These are phyloP conservation scores for Erethizon dorsatum DNA, from an alignment of 2,797 vertebrate genomes.

Conservation along the genomic window DNA sequence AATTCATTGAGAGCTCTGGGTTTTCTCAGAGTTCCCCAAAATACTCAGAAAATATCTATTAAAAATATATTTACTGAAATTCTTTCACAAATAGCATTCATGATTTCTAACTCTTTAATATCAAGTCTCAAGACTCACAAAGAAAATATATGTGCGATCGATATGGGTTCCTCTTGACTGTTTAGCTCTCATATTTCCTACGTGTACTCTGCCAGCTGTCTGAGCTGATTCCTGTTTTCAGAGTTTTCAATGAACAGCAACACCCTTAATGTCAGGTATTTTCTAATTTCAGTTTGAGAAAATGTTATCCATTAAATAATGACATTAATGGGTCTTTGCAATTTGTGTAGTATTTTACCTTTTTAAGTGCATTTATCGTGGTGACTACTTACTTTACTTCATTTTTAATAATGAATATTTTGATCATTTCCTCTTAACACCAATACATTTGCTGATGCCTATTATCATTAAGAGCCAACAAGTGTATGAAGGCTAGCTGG, in stretches of 20 bases:
- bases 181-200: neutral
- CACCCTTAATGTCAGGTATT: neutral
- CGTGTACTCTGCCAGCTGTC: neutral
- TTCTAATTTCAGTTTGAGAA: conserved; percentile 61
- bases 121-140: conserved; percentile 44
- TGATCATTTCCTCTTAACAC: neutral
- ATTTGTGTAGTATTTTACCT: neutral
- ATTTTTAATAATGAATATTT: conserved; percentile 46
- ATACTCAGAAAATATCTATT: conserved; percentile 13
- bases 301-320: conserved; percentile 30
- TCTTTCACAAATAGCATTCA: conserved; percentile 24
- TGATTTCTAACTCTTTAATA: conserved; percentile 16
- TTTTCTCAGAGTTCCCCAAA: neutral
- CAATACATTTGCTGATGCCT: neutral
- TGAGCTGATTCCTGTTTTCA: neutral
- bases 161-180: neutral
- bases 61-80: conserved; percentile 3
- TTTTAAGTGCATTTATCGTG: conserved; percentile 46
- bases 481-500: neutral
- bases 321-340: conserved; percentile 3
- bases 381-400: neutral
- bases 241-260: conserved; percentile 34
- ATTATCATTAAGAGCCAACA: neutral
- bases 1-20: neutral
- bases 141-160: neutral